phyloP scores from a whole-genome alignment of 2,888 invertebrate species.

The Zhuqinia jingwanae region DNA sequence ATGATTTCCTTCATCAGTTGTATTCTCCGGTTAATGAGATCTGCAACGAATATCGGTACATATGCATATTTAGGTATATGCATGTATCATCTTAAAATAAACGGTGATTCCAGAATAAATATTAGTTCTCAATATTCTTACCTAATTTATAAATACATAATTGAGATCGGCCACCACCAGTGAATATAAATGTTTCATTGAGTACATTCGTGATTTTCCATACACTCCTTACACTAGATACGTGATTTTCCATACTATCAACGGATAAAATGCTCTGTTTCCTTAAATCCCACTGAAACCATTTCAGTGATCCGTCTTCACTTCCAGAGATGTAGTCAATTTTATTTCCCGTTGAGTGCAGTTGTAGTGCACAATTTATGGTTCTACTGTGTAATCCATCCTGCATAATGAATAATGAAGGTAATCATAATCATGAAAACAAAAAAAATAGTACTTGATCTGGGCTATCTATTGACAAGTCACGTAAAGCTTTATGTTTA shows the following conservation, averaged over 20 bases:
- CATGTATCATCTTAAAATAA: not conserved
- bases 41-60: constrained; percentile 25
- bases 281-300: constrained; percentile 62
- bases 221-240: constrained; percentile 66
- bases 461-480: too few relatives aligned
- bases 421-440: not conserved
- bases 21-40: constrained; percentile 29
- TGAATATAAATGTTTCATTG: constrained; percentile 55
- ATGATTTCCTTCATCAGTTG: constrained; percentile 60
- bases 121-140: constrained; percentile 10
- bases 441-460: too few relatives aligned
- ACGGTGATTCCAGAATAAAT: too few relatives aligned
- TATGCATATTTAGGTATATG: too few relatives aligned
- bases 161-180: constrained; percentile 72
- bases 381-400: constrained; percentile 73
- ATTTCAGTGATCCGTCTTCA: constrained; percentile 72
- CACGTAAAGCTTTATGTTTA: not conserved
- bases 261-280: constrained; percentile 34
- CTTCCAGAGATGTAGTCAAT: constrained; percentile 68
- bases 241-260: constrained; percentile 70
- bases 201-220: constrained; percentile 30
- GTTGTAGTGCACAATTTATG: constrained; percentile 66
- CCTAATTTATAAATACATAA: constrained; percentile 64
- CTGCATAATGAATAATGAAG: constrained; percentile 53
- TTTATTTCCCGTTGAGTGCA: not conserved